phyloP scores from a whole-genome alignment of 2,888 invertebrate genomes.

The Sthenelais limicola region DNA sequence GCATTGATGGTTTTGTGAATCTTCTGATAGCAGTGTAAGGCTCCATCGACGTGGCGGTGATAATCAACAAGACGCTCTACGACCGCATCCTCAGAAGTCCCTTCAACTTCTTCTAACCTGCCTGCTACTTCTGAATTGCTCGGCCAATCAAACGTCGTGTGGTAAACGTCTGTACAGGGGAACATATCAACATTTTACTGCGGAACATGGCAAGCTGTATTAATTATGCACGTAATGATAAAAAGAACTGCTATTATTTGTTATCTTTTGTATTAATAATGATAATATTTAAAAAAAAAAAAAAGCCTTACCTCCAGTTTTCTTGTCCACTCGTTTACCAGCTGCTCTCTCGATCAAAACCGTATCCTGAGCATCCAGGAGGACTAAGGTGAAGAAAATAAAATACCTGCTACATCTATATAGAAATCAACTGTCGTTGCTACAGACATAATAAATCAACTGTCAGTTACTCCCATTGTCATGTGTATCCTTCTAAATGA shows the following conservation, averaged over 20 bases:
- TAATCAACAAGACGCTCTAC: conserved; percentile 65
- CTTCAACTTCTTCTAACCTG: conserved; percentile 63
- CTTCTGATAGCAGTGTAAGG: conserved; percentile 61
- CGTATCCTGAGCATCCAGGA: conserved; percentile 70
- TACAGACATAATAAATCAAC: too few species aligned
- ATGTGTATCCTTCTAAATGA: not conserved
- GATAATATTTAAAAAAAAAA: too few species aligned
- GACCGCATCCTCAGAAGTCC: conserved; percentile 66
- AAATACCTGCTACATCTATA: too few species aligned
- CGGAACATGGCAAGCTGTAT: too few species aligned
- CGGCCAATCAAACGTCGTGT: conserved; percentile 72
- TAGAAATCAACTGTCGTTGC: too few species aligned
- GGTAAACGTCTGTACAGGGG: conserved; percentile 67
- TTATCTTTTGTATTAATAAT: too few species aligned
- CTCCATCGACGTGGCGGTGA: conserved; percentile 66
- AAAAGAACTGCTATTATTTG: too few species aligned
- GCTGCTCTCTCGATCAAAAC: conserved; percentile 71
- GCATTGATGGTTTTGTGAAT: conserved; percentile 68
- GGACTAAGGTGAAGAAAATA: conserved; percentile 56
- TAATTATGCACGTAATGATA: too few species aligned
- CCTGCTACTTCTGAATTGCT: conserved; percentile 60
- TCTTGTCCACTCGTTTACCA: conserved; percentile 70
- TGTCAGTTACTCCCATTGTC: not conserved
- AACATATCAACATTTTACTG: too few species aligned
- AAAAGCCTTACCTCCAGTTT: conserved; percentile 65